Conservation (phyloP, 2,113 vertebrate genomes). For the Hiodon tergisus region DNA sequence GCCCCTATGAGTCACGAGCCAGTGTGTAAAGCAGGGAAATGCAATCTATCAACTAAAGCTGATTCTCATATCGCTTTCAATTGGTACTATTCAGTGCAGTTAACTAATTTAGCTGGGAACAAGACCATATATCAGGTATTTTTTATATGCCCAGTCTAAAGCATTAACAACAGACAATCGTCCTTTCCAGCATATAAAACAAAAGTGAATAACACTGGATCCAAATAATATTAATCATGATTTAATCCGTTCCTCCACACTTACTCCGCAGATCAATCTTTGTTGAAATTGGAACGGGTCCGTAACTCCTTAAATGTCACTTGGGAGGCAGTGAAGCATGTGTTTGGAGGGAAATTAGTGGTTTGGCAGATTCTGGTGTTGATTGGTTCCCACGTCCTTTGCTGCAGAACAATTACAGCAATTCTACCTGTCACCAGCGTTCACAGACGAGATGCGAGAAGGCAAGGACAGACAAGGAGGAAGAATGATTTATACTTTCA, state of each 20-base stretch:
- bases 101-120: too few species aligned
- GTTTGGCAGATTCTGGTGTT: neutral
- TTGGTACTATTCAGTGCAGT: too few species aligned
- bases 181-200: too few species aligned
- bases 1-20: too few species aligned
- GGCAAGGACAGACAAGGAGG: neutral
- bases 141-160: neutral
- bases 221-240: neutral
- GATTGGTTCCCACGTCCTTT: neutral
- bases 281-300: slow-evolving; percentile 27
- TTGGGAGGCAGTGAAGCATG: neutral
- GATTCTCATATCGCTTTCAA: too few species aligned
- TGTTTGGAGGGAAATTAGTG: neutral
- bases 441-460: neutral
- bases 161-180: neutral
- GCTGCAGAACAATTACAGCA: neutral
- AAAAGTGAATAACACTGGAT: neutral
- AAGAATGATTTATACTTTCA: too few species aligned
- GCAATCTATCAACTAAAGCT: too few species aligned
- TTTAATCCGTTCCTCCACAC: neutral
- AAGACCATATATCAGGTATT: neutral
- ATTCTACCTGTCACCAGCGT: neutral
- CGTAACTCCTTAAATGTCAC: slow-evolving; percentile 26
- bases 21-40: too few species aligned
- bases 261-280: slow-evolving; percentile 33